phyloP scores from a whole-genome alignment of 2,888 invertebrate species.

The Leptinotarsa rubiginosa region DNA sequence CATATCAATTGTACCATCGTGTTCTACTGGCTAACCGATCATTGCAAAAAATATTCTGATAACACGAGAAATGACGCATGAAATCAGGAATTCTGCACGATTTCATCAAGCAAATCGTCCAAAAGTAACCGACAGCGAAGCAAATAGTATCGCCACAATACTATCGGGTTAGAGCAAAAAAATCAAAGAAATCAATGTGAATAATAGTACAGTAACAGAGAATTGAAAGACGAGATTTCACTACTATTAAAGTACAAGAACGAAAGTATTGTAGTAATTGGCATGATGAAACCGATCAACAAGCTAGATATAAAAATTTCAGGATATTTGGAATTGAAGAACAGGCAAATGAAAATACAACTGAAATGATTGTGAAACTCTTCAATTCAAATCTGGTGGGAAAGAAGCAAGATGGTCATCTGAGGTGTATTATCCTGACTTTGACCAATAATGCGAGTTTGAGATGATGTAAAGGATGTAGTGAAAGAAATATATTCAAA shows the following conservation, averaged over 20 bases:
- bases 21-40: neutral
- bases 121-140: neutral
- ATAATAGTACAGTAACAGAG: neutral
- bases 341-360: neutral
- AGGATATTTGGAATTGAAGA: no score
- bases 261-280: neutral
- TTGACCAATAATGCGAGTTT: neutral
- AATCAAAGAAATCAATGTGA: neutral
- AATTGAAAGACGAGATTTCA: neutral
- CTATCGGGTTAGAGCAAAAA: neutral
- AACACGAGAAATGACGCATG: neutral
- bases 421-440: conserved; percentile 6
- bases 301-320: neutral
- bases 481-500: no score
- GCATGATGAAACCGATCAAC: neutral
- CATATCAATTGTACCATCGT: neutral
- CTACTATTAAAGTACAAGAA: neutral
- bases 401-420: neutral
- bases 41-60: neutral
- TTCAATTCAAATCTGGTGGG: neutral
- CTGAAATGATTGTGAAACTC: neutral
- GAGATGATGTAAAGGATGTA: no score
- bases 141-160: neutral
- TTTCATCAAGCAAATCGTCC: neutral
- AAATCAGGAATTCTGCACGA: neutral